phyloP scores from a whole-genome alignment of 1,140 invertebrate species.

The Macrosteles quadrilineatus region DNA sequence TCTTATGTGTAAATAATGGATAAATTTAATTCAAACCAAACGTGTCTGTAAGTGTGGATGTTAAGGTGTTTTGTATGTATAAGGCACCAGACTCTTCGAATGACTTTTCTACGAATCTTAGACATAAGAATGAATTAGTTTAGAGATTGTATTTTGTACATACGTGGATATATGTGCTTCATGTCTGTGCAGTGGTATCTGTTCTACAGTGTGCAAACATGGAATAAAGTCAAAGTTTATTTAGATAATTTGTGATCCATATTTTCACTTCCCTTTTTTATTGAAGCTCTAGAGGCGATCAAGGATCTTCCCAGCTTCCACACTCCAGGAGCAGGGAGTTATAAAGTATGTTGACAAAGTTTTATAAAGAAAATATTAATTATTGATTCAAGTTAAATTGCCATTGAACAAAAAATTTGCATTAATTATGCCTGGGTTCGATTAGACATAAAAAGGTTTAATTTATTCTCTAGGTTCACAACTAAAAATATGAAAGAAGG shows the following conservation, averaged over 20 bases:
- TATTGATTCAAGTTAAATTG: too few relatives aligned
- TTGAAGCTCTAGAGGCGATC: too few relatives aligned
- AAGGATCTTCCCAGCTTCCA: too few relatives aligned
- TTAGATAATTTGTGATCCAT: conserved; percentile 26
- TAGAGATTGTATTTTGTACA: conserved; percentile 28
- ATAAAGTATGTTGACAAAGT: too few relatives aligned
- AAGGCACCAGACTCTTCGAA: conserved; percentile 1
- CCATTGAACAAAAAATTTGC: too few relatives aligned
- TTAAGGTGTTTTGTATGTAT: conserved; percentile 10
- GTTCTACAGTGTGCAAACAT: conserved; percentile 19
- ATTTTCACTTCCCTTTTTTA: too few relatives aligned
- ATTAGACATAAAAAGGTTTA: too few relatives aligned
- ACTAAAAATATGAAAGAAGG: too few relatives aligned
- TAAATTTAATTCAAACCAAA: conserved; percentile 16
- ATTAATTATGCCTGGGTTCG: too few relatives aligned
- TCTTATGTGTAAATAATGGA: conserved; percentile 27
- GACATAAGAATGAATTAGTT: conserved; percentile 20
- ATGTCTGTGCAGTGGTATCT: conserved; percentile 15
- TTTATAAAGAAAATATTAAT: too few relatives aligned
- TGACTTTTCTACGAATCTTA: conserved; percentile 31
- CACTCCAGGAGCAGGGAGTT: too few relatives aligned
- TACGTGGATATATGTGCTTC: conserved; percentile 29
- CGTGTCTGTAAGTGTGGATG: conserved; percentile 12
- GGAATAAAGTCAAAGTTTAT: conserved; percentile 29
- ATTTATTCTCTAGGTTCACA: too few relatives aligned